A percentile compares a stretch with the other conserved stretches of the same genome.
Evolutionary conservation across 2,888 invertebrate genomes (phyloP).

Genomic region (Micoletzkya japonica): DNA sequence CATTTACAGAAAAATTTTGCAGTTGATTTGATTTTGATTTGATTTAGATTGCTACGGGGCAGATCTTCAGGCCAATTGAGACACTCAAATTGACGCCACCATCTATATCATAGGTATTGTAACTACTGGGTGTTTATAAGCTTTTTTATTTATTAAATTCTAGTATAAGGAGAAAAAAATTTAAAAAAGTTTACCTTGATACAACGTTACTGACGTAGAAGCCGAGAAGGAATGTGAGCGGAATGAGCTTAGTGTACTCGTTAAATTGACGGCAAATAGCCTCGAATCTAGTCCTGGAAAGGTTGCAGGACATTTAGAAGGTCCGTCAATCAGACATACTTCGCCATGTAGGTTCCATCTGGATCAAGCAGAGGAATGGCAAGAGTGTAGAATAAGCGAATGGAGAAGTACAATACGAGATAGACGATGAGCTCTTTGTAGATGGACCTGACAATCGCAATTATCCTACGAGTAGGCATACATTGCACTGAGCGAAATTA

Average conservation of each 20-base stretch:
- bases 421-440: constrained; percentile 38
- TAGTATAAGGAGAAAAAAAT: no score
- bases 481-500: no score
- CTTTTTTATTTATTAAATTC: background rate
- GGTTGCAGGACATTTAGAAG: background rate
- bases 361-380: constrained; percentile 36
- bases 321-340: background rate
- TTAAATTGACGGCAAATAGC: constrained; percentile 29
- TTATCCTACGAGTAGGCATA: constrained; percentile 14
- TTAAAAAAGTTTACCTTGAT: constrained; percentile 7
- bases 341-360: background rate
- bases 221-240: constrained; percentile 36
- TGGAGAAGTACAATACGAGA: constrained; percentile 40
- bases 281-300: constrained; percentile 16
- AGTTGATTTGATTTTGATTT: no score
- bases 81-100: constrained; percentile 52
- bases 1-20: no score
- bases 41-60: no score
- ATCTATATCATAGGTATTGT: no score
- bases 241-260: constrained; percentile 32
- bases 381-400: constrained; percentile 39
- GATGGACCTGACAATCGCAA: constrained; percentile 16
- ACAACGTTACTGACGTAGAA: constrained; percentile 38
- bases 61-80: constrained; percentile 51
- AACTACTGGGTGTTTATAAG: no score